Evolutionary conservation across 1,140 invertebrate species (phyloP), one percentile per base, ranked within the genome.

Genomic region (Drosophila subobscura): DNA sequence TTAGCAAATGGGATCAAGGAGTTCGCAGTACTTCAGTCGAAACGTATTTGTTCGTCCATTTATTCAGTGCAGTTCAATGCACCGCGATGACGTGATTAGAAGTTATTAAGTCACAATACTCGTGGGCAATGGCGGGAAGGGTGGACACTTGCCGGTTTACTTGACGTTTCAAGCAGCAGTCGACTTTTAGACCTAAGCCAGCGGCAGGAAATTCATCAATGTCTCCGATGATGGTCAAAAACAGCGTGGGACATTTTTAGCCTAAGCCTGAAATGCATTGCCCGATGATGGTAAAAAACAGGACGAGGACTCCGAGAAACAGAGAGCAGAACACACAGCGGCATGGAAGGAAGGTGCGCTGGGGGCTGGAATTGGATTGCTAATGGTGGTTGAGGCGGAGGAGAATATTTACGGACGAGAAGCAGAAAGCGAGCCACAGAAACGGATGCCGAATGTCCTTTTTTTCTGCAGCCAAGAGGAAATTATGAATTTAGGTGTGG

Each of bases 161-260:
- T 80, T 80, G 77, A 65, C 56, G 55, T 27, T 60, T 61, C 58
- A 60, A 57, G 52, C 53, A 46, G 57, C 51, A 33, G n/a, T n/a
- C n/a, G n/a, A n/a, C n/a, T n/a, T n/a, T n/a, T n/a, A n/a, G n/a
- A n/a, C n/a, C n/a, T n/a, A n/a, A n/a, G n/a, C n/a, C n/a, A n/a
- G n/a, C 83, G 83, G 79, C 75, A 88, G 83, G 83, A 86, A 86
- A 88, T 86, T 86, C 83, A 86, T 86, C 78, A 86, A 86, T 86
- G 83, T 86, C 83, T 88, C 59, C n/a, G n/a, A n/a, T n/a, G n/a
- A n/a, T n/a, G n/a, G n/a, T n/a, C n/a, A n/a, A n/a, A n/a, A n/a
- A n/a, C n/a, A n/a, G 42, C 45, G 75, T 61, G 66, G 79, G 72
- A 74, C 77, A 86, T 86, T 80, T 86, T 81, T 67, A 76, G 56